phyloP scores from a whole-genome alignment of 2,888 invertebrate genomes.

The Dicycla oo region DNA sequence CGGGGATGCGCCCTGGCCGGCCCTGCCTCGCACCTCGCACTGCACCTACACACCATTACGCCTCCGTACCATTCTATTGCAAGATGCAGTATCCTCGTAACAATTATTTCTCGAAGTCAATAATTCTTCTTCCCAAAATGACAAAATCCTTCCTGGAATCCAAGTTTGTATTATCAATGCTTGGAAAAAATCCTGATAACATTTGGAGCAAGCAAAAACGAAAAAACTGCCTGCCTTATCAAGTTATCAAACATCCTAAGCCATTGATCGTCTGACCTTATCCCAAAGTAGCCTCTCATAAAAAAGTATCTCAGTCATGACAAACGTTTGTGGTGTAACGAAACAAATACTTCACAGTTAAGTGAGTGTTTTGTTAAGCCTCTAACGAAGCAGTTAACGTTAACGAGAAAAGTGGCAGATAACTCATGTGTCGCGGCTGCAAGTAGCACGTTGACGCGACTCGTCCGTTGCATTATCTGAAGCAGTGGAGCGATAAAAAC shows the following conservation, averaged over 20 bases:
- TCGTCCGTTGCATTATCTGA: constrained; percentile 84
- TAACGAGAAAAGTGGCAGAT: constrained; percentile 87
- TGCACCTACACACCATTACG: constrained; percentile 75
- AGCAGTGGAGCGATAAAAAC: constrained; percentile 88
- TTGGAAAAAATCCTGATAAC: constrained; percentile 58
- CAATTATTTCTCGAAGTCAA: constrained; percentile 1
- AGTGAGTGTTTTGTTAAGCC: constrained; percentile 78
- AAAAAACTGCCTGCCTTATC: constrained; percentile 50
- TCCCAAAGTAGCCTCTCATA: constrained; percentile 52
- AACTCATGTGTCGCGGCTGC: constrained; percentile 79
- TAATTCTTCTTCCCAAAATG: background rate
- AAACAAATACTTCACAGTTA: constrained; percentile 78
- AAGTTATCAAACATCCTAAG: constrained; percentile 56
- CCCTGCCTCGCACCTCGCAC: constrained; percentile 72
- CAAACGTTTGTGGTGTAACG: constrained; percentile 66
- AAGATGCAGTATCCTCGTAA: background rate
- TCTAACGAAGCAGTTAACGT: constrained; percentile 80
- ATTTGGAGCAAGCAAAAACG: constrained; percentile 30
- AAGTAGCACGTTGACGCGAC: constrained; percentile 74
- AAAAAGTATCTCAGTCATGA: constrained; percentile 57
- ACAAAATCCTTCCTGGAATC: constrained; percentile 14
- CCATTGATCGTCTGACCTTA: constrained; percentile 53
- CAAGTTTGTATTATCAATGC: constrained; percentile 36
- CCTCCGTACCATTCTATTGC: constrained; percentile 33
- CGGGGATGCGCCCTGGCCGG: constrained; percentile 79